phyloP scores from a whole-genome alignment of 2,888 invertebrate species.

The Eupithecia exiguata region DNA sequence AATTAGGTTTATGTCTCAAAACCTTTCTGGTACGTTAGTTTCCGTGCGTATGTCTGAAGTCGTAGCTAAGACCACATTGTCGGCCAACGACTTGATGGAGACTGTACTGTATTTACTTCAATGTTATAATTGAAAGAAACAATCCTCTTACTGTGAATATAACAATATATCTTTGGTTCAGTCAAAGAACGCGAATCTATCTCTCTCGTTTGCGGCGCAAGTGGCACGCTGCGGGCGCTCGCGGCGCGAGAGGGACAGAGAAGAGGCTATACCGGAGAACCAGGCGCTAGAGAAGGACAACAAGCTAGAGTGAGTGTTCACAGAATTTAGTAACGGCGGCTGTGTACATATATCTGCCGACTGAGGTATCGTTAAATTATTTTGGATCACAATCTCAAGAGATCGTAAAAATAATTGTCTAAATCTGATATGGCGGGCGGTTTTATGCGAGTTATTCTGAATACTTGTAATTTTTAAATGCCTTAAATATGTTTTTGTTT shows the following conservation, averaged over 20 bases:
- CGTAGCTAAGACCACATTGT: too few species aligned
- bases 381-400: too few species aligned
- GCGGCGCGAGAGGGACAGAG: conserved; percentile 85
- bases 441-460: neutral
- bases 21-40: too few species aligned
- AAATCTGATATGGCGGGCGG: neutral
- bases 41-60: too few species aligned
- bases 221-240: conserved; percentile 91
- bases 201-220: conserved; percentile 96
- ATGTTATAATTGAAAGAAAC: too few species aligned
- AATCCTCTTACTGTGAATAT: too few species aligned
- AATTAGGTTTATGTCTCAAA: too few species aligned
- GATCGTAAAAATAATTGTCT: neutral
- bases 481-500: neutral
- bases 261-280: conserved; percentile 66
- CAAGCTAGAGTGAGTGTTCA: conserved; percentile 76
- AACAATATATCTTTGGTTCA: conserved; percentile 41
- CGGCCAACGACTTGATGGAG: too few species aligned
- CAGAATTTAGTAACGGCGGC: neutral
- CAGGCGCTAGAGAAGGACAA: conserved; percentile 65
- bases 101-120: too few species aligned
- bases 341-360: too few species aligned
- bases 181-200: conserved; percentile 78
- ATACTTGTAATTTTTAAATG: neutral
- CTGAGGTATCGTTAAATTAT: too few species aligned